Evolutionary conservation across 2,113 vertebrate species (phyloP).

Genomic region (Limanda limanda): DNA sequence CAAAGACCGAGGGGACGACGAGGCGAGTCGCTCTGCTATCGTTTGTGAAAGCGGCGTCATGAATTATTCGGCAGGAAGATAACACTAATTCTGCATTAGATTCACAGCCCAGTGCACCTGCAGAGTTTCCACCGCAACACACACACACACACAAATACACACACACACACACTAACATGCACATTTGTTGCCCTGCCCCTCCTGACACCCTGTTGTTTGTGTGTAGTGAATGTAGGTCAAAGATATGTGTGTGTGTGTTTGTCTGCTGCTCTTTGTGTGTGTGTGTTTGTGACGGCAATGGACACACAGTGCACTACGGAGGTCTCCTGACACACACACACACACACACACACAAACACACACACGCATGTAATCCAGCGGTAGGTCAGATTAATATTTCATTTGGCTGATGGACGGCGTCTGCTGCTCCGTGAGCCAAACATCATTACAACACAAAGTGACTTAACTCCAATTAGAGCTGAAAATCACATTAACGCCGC

Average conservation of each 20-base stretch:
- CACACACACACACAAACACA: not conserved
- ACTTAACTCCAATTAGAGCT: constrained; percentile 86
- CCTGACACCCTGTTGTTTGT: constrained; percentile 71
- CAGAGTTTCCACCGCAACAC: constrained; percentile 4
- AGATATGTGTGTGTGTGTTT: constrained; percentile 40
- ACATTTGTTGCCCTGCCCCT: constrained; percentile 55
- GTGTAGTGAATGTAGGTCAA: constrained; percentile 73
- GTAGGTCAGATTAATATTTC: constrained; percentile 85
- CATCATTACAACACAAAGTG: constrained; percentile 84
- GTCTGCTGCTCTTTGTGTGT: constrained; percentile 1
- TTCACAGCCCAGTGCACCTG: constrained; percentile 66
- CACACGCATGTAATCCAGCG: constrained; percentile 77
- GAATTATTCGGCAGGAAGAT: constrained; percentile 72
- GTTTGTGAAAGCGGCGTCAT: constrained; percentile 60
- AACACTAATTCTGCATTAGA: constrained; percentile 77
- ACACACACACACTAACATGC: constrained; percentile 22
- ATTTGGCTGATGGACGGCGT: constrained; percentile 86
- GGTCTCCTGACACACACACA: constrained; percentile 37
- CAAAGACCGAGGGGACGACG: constrained; percentile 52
- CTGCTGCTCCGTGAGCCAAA: constrained; percentile 86
- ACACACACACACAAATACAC: no score
- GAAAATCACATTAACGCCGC: constrained; percentile 84
- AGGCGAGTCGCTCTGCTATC: constrained; percentile 48
- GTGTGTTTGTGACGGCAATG: constrained; percentile 37
- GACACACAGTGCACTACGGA: constrained; percentile 32